Evolutionary conservation across 2,113 vertebrate species (phyloP).

Genomic region (Amblyopsis rosae): DNA sequence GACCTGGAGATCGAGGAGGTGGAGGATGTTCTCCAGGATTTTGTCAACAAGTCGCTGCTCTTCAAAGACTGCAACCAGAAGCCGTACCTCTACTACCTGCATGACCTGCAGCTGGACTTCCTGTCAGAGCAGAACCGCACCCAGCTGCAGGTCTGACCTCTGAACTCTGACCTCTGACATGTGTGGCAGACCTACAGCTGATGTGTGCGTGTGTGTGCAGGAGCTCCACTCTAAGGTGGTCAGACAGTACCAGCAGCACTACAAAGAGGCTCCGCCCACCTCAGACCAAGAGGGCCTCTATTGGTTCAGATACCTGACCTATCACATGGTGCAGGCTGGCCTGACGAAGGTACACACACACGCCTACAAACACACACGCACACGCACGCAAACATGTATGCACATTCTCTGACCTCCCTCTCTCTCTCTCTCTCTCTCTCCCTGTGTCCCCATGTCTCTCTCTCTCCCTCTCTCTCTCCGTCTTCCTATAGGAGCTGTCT

Average conservation of each 20-base stretch:
- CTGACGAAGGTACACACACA: constrained; percentile 80
- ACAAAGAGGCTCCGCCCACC: constrained; percentile 70
- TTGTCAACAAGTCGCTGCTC: constrained; percentile 94
- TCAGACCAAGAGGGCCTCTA: constrained; percentile 87
- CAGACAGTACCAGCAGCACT: constrained; percentile 83
- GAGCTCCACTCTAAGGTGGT: constrained; percentile 89
- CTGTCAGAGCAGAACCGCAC: constrained; percentile 87
- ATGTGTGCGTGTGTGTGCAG: constrained; percentile 62
- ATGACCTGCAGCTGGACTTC: constrained; percentile 96
- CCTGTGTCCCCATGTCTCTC: neutral
- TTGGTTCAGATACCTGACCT: constrained; percentile 89
- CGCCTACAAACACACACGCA: neutral
- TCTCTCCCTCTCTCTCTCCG: neutral
- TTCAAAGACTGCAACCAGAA: constrained; percentile 89
- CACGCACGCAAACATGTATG: neutral
- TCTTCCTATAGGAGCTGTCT: constrained; percentile 81
- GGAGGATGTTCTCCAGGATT: constrained; percentile 92
- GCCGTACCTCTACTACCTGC: constrained; percentile 91
- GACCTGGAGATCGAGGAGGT: constrained; percentile 91
- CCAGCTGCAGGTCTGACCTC: constrained; percentile 80
- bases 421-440: neutral
- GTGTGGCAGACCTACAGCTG: neutral
- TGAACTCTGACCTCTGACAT: neutral
- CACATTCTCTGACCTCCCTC: neutral
- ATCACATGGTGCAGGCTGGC: constrained; percentile 91